These are phyloP conservation scores for Frankliniella fusca DNA, from an alignment of 2,888 invertebrate species.

Conservation along the genomic window DNA sequence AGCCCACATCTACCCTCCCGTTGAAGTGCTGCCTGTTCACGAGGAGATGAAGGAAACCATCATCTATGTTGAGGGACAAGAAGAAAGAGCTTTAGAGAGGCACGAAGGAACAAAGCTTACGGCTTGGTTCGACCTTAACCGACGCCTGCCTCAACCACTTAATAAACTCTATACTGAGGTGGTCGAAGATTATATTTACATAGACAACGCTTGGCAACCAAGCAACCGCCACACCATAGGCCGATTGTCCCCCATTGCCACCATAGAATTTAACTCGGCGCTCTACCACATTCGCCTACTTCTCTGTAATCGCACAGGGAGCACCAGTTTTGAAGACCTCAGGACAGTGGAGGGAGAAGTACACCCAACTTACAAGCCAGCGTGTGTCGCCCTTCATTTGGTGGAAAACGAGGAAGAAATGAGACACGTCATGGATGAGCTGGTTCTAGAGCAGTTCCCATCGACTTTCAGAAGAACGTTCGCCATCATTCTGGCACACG, in stretches of 20 bases:
- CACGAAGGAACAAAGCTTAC: not conserved
- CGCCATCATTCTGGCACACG: conserved; percentile 41
- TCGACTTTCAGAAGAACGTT: conserved; percentile 42
- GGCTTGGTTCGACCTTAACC: not conserved
- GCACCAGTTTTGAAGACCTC: conserved; percentile 40
- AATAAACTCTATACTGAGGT: not conserved
- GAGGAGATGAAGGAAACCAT: not conserved
- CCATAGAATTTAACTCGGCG: not conserved
- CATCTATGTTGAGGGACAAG: not conserved
- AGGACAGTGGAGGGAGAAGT: conserved; percentile 41
- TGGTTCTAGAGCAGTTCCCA: conserved; percentile 39
- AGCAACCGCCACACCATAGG: not conserved
- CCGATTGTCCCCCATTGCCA: not conserved
- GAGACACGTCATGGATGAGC: conserved; percentile 40
- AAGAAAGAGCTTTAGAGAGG: not conserved
- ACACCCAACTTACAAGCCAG: conserved; percentile 41
- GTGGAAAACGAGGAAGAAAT: conserved; percentile 43
- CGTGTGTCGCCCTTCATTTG: conserved; percentile 41
- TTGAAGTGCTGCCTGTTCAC: not conserved
- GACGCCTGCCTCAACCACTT: fast-evolving
- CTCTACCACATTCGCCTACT: conserved; percentile 37
- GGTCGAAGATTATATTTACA: not conserved
- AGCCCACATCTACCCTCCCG: not conserved
- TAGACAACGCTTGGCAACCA: not conserved
- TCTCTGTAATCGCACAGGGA: conserved; percentile 38